Evolutionary conservation across 2,113 vertebrate genomes (phyloP), one percentile per base, ranked within the genome.

Genomic region (Tenebrosternarchus preto): DNA sequence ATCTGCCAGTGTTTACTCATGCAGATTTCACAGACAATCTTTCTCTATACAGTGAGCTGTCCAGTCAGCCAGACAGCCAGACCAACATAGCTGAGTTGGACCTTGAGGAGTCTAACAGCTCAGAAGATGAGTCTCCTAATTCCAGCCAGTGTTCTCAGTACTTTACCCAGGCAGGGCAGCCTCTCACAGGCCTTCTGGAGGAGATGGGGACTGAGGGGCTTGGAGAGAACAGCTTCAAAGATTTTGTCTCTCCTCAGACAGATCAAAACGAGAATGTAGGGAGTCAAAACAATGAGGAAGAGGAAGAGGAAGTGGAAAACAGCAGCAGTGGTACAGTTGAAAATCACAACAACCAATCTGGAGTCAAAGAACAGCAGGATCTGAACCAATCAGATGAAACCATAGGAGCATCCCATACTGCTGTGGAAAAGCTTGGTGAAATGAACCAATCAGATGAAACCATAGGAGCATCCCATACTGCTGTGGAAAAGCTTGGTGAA

Each of bases 101-200:
- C 50, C 43, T 74, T 3, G 88, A 89, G 22, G 85, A 89, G 63
- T 64, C 66, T n/a, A 29, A 80, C n/a, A 83, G 66, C 25, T 82
- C 73, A 55, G 84, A 86, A 17, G 89, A 90, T 8, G 86, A 90
- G 24, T 90, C 88, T 15, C 75, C 80, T 53, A 83, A 85, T 80
- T 81, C 69, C 22, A 88, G 84, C 71, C 87, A 83, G 43, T 84
- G 63, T 55, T 78, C 80, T 70, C 79, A 85, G 77, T 56, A 73
- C 2, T 59, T 73, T 64, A 74, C 69, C 57, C 80, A 29, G 29
- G 24, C 43, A 25, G 75, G 85, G 46, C 73, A 78, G 56, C 53
- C 0, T 57, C 36, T 68, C 0, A n/a, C 17, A 36, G 31, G 39
- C 12, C 27, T 85, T 80, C 78, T 83, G 53, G 73, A 87, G 56